Percentiles rank a stretch among this genome's conserved stretches.
Evolutionary conservation across 2,113 vertebrate species (phyloP).

Genomic region (Microcebus murinus): DNA sequence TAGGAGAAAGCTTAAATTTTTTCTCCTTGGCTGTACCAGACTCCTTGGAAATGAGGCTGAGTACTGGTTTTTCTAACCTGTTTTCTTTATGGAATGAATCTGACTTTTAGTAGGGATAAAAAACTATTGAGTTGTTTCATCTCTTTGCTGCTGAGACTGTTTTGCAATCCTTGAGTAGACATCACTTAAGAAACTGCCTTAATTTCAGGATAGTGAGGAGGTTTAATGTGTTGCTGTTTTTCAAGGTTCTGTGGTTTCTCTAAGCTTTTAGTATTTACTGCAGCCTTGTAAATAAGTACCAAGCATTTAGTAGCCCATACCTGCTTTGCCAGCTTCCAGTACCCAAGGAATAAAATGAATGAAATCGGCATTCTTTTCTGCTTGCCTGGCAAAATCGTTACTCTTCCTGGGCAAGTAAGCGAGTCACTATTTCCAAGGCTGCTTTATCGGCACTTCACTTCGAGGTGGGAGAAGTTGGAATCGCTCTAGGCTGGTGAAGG

Average conservation of each 20-base stretch:
- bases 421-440: slow-evolving; percentile 82
- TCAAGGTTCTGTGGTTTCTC: slow-evolving; percentile 59
- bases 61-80: slow-evolving; percentile 53
- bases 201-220: slow-evolving; percentile 36
- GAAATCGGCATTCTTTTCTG: slow-evolving; percentile 70
- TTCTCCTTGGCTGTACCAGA: slow-evolving; percentile 43
- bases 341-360: slow-evolving; percentile 73
- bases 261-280: slow-evolving; percentile 61
- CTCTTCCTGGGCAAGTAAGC: slow-evolving; percentile 77
- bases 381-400: slow-evolving; percentile 78
- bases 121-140: slow-evolving; percentile 32
- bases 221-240: slow-evolving; percentile 57
- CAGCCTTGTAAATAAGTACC: slow-evolving; percentile 80
- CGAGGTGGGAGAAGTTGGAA: slow-evolving; percentile 80
- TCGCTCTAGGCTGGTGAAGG: slow-evolving; percentile 77
- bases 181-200: slow-evolving; percentile 48
- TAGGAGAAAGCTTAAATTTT: slow-evolving; percentile 49
- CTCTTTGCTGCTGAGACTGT: slow-evolving; percentile 29
- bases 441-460: slow-evolving; percentile 76
- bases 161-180: slow-evolving; percentile 42
- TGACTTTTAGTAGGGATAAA: slow-evolving; percentile 66
- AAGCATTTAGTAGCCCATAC: slow-evolving; percentile 69
- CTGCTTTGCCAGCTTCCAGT: slow-evolving; percentile 73
- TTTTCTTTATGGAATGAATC: slow-evolving; percentile 65
- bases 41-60: slow-evolving; percentile 59